Evolutionary conservation across 2,113 vertebrate genomes (phyloP), one percentile per base, ranked within the genome.

Genomic region (Polyodon spathula): DNA sequence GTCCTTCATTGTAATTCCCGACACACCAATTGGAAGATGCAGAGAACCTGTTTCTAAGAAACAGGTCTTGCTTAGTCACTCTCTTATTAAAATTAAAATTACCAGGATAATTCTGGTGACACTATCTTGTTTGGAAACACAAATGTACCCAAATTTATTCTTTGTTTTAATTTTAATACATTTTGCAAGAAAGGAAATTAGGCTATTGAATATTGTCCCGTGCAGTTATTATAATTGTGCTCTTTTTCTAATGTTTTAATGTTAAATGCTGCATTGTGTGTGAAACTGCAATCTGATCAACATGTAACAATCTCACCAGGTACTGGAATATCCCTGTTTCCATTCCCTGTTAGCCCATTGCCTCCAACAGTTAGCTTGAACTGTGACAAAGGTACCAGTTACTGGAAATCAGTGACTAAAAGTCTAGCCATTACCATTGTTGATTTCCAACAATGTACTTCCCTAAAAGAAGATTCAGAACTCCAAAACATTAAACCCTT

Each of bases 381-480:
- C 89, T 95, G 92, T 89, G 77, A 80, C 81, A 78, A 84, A 95
- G 91, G 92, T 94, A 93, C 89, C 65, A 83, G 79, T 78, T 78
- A 71, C 74, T 52, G 57, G 69, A 82, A 78, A 74, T 73, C 62
- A 69, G 55, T 68, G 76, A 78, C 83, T 71, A 76, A 77, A 77
- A 89, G 80, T 73, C 75, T 72, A 71, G 65, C 78, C 82, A 82
- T 83, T 81, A 75, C 73, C 86, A 80, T 87, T 89, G 90, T 92
- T 93, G 79, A 88, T 89, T 86, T 82, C 87, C 87, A 89, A 86
- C 87, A 90, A 87, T 88, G 87, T 92, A 84, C 88, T 90, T 27
- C 81, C 88, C 83, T 76, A 68, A 61, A 78, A 81, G 73, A 72
- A 75, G 58, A 63, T 8, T 58, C 57, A 67, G 66, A 68, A 71